phyloP scores from a whole-genome alignment of 2,888 invertebrate species.

The Drosophila mimetica region DNA sequence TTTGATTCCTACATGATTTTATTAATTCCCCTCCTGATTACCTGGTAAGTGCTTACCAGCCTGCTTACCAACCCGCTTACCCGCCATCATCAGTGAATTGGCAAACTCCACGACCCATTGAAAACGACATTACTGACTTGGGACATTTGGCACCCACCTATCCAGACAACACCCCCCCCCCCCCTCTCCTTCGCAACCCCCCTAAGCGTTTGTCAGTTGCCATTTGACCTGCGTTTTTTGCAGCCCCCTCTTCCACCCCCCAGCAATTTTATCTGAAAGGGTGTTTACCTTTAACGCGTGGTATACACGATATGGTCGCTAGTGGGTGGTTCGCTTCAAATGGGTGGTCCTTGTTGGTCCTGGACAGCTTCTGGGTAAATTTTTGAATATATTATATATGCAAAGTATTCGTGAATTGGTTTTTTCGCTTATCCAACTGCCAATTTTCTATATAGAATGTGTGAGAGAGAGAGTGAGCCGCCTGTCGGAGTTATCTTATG shows the following conservation, averaged over 20 bases:
- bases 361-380: slow-evolving; percentile 73
- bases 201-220: slow-evolving; percentile 21
- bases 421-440: slow-evolving; percentile 83
- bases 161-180: not conserved
- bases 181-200: no score
- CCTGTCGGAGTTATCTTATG: slow-evolving; percentile 78
- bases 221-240: slow-evolving; percentile 65
- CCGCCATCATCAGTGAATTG: not conserved
- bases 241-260: slow-evolving; percentile 2
- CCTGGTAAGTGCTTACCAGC: slow-evolving; percentile 1
- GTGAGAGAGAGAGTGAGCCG: slow-evolving; percentile 56
- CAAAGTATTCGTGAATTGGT: slow-evolving; percentile 85
- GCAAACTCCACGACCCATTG: slow-evolving; percentile 1
- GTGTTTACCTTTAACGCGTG: slow-evolving; percentile 81
- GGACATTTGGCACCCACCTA: slow-evolving; percentile 3
- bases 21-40: not conserved
- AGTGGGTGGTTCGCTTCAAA: slow-evolving; percentile 8
- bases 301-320: slow-evolving; percentile 29
- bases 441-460: slow-evolving; percentile 75
- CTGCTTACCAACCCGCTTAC: slow-evolving; percentile 2
- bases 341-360: slow-evolving; percentile 44
- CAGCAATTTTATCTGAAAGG: slow-evolving; percentile 64
- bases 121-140: not conserved
- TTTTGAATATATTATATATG: slow-evolving; percentile 84
- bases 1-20: not conserved